phyloP scores from a whole-genome alignment of 2,797 vertebrate genomes.

The Thalassophryne amazonica region DNA sequence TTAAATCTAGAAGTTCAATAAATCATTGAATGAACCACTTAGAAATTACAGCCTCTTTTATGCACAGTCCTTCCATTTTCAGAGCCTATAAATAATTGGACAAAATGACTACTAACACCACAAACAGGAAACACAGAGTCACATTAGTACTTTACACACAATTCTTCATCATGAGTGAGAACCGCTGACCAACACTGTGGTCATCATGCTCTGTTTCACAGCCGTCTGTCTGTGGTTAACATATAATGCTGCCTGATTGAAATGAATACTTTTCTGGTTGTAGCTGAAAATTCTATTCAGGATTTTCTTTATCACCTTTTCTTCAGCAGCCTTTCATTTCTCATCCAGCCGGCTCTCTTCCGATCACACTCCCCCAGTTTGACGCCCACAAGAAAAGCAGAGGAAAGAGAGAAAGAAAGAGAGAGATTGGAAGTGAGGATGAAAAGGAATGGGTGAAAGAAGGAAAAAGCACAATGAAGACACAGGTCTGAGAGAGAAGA shows the following conservation, averaged over 20 bases:
- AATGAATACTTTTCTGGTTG: slow-evolving; percentile 44
- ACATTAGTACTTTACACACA: slow-evolving; percentile 1
- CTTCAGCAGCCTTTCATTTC: slow-evolving; percentile 73
- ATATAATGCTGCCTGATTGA: slow-evolving; percentile 14
- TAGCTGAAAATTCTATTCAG: slow-evolving; percentile 68
- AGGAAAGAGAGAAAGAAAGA: slow-evolving; percentile 46
- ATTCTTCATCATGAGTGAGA: not conserved
- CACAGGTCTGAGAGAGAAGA: slow-evolving; percentile 11
- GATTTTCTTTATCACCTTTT: slow-evolving; percentile 75
- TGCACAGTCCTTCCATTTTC: not conserved
- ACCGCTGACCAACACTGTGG: not conserved
- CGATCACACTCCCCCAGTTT: slow-evolving; percentile 77
- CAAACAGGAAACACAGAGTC: not conserved
- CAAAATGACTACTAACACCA: not conserved
- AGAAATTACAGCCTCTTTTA: not conserved
- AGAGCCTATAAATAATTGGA: too few species aligned
- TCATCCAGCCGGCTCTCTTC: slow-evolving; percentile 66
- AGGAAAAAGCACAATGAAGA: slow-evolving; percentile 15
- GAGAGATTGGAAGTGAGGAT: slow-evolving; percentile 16
- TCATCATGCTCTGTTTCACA: slow-evolving; percentile 1
- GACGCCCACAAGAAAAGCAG: slow-evolving; percentile 72
- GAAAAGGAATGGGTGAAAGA: not conserved
- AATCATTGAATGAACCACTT: too few species aligned
- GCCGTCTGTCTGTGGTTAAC: slow-evolving; percentile 33
- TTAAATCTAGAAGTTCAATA: too few species aligned